Base-by-base conservation (phyloP, 1,140 invertebrate genomes). In the Myzus persicae region DNA sequence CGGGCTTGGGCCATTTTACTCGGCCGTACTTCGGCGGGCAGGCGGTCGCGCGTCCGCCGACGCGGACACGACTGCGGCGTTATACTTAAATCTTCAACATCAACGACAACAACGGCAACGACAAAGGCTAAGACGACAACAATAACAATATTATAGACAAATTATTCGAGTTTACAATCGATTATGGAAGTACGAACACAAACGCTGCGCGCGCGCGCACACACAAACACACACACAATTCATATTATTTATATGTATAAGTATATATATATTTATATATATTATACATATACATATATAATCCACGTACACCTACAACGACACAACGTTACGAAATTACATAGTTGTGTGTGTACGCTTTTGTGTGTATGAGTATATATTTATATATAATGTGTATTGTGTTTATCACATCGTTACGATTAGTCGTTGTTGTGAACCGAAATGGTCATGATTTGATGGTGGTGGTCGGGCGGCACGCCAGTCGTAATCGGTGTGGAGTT, bases 371-470 rank as follows among this genome's bases (percentile, higher is more conserved):
- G 54, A 14, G 59, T 76, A 31, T 67, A 14, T 20, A 14, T n/a
- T 31, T 4, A 11, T 67, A 31, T n/a, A n/a, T n/a, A n/a, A n/a
- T 67, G 59, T 67, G 59, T 67, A 31, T 11, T 59, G 54, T 67
- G 59, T 76, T 76, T 76, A 76, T 76, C 59, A 76, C 31, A n/a
- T 76, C 59, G 31, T 76, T 76, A n/a, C 59, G 59, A 76, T 67
- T 67, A 59, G 14, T 59, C 6, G n/a, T n/a, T 67, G 59, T 76
- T n/a, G 20, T 76, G 59, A 76, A 76, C 59, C 59, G 59, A 76
- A 36, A 76, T 76, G 14, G 31, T 76, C 59, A 76, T 76, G 59
- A 76, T 76, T 76, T 5, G 14, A 5, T 5, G 59, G 31, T n/a
- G 59, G 31, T 2, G 59, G 59, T 31, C 22, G 48, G 59, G n/a